Percentiles rank a stretch among this genome's conserved stretches.
Evolutionary conservation across 2,888 invertebrate genomes (phyloP).

Genomic region (Harpalus rufipes): DNA sequence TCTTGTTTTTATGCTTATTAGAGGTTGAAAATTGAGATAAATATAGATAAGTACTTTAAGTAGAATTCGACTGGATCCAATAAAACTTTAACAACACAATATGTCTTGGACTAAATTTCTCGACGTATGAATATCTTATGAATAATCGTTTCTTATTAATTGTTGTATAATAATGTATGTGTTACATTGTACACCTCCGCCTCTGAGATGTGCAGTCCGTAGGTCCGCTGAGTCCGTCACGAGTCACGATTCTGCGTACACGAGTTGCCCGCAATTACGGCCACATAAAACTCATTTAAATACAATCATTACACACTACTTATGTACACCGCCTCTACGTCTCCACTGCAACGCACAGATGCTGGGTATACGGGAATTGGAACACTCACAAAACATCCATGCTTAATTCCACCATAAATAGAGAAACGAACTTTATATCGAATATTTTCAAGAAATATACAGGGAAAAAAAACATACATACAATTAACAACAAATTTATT

Average conservation of each 20-base stretch:
- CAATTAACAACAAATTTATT: no score
- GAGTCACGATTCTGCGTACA: slow-evolving; percentile 65
- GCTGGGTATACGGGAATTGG: background rate
- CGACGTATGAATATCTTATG: no score
- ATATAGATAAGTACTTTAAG: no score
- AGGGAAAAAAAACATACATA: no score
- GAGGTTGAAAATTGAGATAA: no score
- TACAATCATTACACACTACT: slow-evolving; percentile 66
- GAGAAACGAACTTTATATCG: background rate
- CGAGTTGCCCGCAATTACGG: slow-evolving; percentile 62
- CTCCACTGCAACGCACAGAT: slow-evolving; percentile 39
- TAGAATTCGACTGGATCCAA: no score
- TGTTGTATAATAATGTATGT: background rate
- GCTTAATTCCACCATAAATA: background rate
- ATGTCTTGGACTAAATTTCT: no score
- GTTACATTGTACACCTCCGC: slow-evolving; percentile 5
- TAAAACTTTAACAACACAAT: no score
- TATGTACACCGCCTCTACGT: slow-evolving; percentile 40
- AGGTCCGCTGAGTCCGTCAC: slow-evolving; percentile 52
- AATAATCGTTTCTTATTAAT: background rate
- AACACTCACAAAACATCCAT: background rate
- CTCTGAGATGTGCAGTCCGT: background rate
- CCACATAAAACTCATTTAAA: slow-evolving; percentile 65
- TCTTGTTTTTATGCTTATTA: no score
- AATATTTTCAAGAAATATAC: no score